Conservation (phyloP, 2,888 invertebrate species). For the Tinea semifulvella region DNA sequence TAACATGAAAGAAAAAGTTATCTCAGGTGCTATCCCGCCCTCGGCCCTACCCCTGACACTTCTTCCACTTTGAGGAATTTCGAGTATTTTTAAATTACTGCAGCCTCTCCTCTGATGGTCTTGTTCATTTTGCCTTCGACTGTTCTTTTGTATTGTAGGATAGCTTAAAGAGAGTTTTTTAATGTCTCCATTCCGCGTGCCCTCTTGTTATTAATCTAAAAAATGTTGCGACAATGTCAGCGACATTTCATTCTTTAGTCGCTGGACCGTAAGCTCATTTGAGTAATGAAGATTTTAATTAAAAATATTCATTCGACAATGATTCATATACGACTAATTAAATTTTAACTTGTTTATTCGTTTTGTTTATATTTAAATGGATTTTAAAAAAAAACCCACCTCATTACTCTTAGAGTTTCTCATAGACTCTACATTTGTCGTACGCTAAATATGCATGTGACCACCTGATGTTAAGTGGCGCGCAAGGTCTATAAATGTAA, state of each 20-base stretch:
- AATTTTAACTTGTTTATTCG: too few relatives aligned
- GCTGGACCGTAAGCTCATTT: conserved; percentile 30
- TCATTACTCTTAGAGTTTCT: too few relatives aligned
- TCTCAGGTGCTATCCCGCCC: conserved; percentile 36
- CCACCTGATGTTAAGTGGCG: too few relatives aligned
- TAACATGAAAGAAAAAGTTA: conserved; percentile 42
- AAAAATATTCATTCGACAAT: conserved; percentile 19
- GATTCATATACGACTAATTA: conserved; percentile 10
- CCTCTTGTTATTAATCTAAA: conserved; percentile 52
- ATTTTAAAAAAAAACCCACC: too few relatives aligned
- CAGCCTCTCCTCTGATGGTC: conserved; percentile 19
- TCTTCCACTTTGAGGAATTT: conserved; percentile 34
- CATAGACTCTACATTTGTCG: too few relatives aligned
- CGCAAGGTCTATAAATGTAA: too few relatives aligned
- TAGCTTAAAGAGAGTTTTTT: conserved; percentile 26
- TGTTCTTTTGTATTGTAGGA: conserved; percentile 44
- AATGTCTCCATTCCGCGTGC: conserved; percentile 51
- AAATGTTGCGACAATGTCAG: conserved; percentile 43
- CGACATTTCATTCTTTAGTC: conserved; percentile 28
- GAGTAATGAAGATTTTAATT: conserved; percentile 36
- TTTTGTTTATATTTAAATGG: conserved; percentile 18
- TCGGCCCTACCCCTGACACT: conserved; percentile 19
- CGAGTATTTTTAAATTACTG: conserved; percentile 48
- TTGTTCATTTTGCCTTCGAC: conserved; percentile 46
- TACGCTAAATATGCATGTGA: too few relatives aligned